Evolutionary conservation across 2,113 vertebrate species (phyloP).

Genomic region (Crotalus viridis): DNA sequence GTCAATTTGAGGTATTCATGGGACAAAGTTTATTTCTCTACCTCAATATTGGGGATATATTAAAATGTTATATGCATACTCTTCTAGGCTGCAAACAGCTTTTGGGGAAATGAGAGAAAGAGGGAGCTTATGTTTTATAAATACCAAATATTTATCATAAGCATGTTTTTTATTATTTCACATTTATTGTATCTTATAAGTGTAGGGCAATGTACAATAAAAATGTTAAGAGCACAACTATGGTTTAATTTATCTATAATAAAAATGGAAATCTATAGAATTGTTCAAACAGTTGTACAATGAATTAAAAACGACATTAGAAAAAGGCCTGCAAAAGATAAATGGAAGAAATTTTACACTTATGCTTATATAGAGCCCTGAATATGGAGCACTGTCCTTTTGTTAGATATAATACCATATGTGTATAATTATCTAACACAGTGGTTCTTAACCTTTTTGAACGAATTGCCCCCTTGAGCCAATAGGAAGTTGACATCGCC

Average conservation of each 20-base stretch:
- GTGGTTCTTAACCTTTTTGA: too few species aligned
- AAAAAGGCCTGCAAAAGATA: neutral
- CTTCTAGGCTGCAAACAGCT: neutral
- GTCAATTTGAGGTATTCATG: neutral
- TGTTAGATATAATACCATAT: neutral
- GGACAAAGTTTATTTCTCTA: neutral
- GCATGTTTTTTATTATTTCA: neutral
- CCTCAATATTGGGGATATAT: neutral
- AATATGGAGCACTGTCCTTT: neutral
- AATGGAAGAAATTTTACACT: neutral
- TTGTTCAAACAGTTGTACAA: neutral
- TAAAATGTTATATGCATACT: neutral
- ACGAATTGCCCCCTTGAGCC: too few species aligned
- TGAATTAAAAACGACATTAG: neutral
- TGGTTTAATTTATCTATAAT: neutral
- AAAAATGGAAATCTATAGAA: neutral
- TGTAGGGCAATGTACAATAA: neutral
- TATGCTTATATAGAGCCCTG: neutral
- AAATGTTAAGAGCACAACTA: neutral
- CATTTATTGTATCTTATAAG: neutral
- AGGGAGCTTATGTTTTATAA: neutral
- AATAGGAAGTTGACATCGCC: too few species aligned
- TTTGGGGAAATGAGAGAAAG: too few species aligned
- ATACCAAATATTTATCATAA: neutral
- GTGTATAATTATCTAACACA: too few species aligned